phyloP scores from a whole-genome alignment of 2,888 invertebrate species.

The Cotesia congregata region DNA sequence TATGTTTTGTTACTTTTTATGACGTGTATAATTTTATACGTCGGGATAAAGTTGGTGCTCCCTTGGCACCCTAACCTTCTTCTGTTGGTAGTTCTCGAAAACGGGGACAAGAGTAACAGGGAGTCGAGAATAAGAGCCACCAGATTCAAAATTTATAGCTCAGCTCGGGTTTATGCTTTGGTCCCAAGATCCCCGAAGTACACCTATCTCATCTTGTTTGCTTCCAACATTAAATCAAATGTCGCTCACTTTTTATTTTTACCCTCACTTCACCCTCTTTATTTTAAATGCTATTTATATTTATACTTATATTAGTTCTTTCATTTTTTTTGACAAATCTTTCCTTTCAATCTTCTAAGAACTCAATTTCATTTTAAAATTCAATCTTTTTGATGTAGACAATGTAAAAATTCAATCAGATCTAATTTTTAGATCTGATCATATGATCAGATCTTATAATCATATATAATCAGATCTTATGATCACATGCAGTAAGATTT shows the following conservation, averaged over 20 bases:
- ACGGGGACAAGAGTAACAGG: constrained; percentile 24
- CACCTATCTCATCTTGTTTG: constrained; percentile 35
- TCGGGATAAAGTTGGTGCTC: no score
- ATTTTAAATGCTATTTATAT: constrained; percentile 8
- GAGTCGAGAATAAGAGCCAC: constrained; percentile 31
- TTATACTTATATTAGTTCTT: no score
- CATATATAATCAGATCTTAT: no score
- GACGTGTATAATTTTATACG: constrained; percentile 27
- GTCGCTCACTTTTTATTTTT: constrained; percentile 5
- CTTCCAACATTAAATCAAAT: constrained; percentile 41
- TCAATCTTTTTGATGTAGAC: no score
- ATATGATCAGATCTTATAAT: no score
- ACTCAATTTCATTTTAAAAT: no score
- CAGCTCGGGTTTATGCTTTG: constrained; percentile 42
- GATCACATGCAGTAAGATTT: no score
- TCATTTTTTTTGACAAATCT: no score
- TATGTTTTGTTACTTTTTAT: constrained; percentile 2
- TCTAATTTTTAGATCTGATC: no score
- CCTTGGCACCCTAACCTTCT: no score
- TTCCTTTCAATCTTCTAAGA: no score
- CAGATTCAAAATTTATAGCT: constrained; percentile 49
- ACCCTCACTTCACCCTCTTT: not conserved
- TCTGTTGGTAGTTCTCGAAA: constrained; percentile 12
- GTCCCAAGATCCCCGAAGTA: constrained; percentile 36
- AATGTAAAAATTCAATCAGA: no score